A percentile compares a stretch with the other conserved stretches of the same genome.
Evolutionary conservation across 2,888 invertebrate species (phyloP).

Genomic region (Habrosyne pyritoides): DNA sequence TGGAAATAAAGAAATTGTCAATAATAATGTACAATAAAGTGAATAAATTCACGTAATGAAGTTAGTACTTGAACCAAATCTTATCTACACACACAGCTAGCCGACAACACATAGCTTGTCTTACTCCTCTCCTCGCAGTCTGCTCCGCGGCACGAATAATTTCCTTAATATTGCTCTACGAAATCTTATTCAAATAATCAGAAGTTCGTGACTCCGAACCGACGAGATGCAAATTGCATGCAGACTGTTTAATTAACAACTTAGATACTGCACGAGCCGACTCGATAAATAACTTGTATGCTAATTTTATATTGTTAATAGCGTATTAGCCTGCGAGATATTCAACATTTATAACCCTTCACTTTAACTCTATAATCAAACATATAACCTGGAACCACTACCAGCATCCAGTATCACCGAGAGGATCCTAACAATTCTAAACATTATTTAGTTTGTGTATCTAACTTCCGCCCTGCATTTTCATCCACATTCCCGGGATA

Average conservation of each 20-base stretch:
- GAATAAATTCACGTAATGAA: not conserved
- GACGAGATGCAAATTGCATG: slow-evolving; percentile 71
- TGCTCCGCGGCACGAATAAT: slow-evolving; percentile 58
- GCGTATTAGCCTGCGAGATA: slow-evolving; percentile 18
- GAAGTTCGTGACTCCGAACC: slow-evolving; percentile 68
- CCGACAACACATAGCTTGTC: slow-evolving; percentile 31
- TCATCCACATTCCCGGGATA: no score
- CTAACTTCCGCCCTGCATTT: no score
- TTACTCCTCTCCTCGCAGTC: slow-evolving; percentile 34
- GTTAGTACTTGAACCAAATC: not conserved
- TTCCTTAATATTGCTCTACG: slow-evolving; percentile 64
- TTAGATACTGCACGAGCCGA: slow-evolving; percentile 41
- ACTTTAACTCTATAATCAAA: no score
- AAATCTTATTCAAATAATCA: slow-evolving; percentile 76
- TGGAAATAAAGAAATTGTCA: not conserved
- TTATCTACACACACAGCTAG: not conserved
- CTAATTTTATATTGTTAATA: slow-evolving; percentile 1
- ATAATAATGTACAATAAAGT: no score
- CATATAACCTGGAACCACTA: no score
- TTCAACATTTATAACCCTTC: no score
- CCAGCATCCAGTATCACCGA: no score
- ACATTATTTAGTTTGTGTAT: no score
- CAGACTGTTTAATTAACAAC: slow-evolving; percentile 67
- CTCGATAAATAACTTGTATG: slow-evolving; percentile 22
- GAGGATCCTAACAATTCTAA: no score